A percentile compares a stretch with the other conserved stretches of the same genome.
These are phyloP conservation scores for Drosophila malerkotliana DNA, from an alignment of 1,140 invertebrate genomes.

Conservation along the genomic window DNA sequence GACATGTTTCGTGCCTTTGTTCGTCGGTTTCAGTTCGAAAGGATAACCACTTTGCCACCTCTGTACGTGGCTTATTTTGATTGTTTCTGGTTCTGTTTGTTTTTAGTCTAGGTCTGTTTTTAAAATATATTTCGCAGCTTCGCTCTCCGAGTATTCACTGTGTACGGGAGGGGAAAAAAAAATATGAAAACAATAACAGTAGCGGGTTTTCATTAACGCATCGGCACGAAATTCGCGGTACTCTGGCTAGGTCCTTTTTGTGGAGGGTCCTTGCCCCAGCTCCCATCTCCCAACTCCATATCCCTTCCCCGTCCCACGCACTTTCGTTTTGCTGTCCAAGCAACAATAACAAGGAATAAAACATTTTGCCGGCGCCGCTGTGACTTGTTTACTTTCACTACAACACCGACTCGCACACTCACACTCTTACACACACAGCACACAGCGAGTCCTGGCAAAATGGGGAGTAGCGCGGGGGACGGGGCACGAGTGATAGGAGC, in stretches of 20 bases:
- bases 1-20: slow-evolving; percentile 9
- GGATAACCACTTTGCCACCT: slow-evolving; percentile 3
- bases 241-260: background rate
- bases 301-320: background rate
- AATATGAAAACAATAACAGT: slow-evolving; percentile 20
- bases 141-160: slow-evolving; percentile 18
- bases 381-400: slow-evolving; percentile 73
- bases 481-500: background rate
- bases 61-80: background rate
- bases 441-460: slow-evolving; percentile 13
- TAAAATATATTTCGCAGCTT: background rate
- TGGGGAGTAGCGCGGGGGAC: slow-evolving; percentile 6
- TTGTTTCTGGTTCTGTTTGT: background rate
- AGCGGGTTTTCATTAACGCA: slow-evolving; percentile 27
- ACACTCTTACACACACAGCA: slow-evolving; percentile 4
- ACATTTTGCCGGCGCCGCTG: slow-evolving; percentile 51
- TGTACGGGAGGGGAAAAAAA: slow-evolving; percentile 24
- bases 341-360: slow-evolving; percentile 37
- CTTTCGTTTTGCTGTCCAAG: slow-evolving; percentile 13
- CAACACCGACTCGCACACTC: slow-evolving; percentile 21
- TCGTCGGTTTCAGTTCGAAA: background rate
- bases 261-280: background rate
- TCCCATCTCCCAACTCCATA: background rate
- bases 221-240: slow-evolving; percentile 12
- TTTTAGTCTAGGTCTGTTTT: slow-evolving; percentile 2